Percentiles rank a stretch among this genome's conserved stretches.
Conservation (phyloP, 2,888 invertebrate genomes). For the Tetropium fuscum region DNA sequence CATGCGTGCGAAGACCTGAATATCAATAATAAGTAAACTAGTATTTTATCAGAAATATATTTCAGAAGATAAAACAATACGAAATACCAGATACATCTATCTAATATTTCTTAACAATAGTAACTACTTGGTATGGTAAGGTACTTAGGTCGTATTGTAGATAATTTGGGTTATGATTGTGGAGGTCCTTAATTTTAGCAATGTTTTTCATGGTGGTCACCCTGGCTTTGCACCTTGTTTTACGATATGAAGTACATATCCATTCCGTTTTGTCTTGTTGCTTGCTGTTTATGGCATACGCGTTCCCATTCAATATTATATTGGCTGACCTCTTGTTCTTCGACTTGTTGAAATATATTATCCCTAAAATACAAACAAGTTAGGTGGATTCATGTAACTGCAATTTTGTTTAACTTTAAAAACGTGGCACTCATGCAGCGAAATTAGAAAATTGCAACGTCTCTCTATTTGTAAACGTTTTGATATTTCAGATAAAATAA, state of each 20-base stretch:
- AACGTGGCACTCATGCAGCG: too few relatives aligned
- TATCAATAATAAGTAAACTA: too few relatives aligned
- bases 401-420: too few relatives aligned
- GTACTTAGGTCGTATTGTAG: constrained; percentile 28
- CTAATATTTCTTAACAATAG: constrained; percentile 12
- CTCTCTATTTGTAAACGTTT: too few relatives aligned
- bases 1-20: too few relatives aligned
- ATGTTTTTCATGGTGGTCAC: constrained; percentile 40
- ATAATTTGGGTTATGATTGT: constrained; percentile 43
- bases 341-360: constrained; percentile 36
- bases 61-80: too few relatives aligned
- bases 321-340: constrained; percentile 36
- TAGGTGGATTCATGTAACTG: too few relatives aligned
- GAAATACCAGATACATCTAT: too few relatives aligned
- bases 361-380: constrained; percentile 30
- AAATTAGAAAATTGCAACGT: too few relatives aligned
- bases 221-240: constrained; percentile 45
- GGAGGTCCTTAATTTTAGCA: constrained; percentile 28
- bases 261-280: constrained; percentile 45
- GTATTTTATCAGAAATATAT: too few relatives aligned
- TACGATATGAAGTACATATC: constrained; percentile 46
- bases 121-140: constrained; percentile 31
- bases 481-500: too few relatives aligned
- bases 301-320: constrained; percentile 42
- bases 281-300: constrained; percentile 41